phyloP scores from a whole-genome alignment of 1,140 invertebrate species.

The Monomorium pharaonis region DNA sequence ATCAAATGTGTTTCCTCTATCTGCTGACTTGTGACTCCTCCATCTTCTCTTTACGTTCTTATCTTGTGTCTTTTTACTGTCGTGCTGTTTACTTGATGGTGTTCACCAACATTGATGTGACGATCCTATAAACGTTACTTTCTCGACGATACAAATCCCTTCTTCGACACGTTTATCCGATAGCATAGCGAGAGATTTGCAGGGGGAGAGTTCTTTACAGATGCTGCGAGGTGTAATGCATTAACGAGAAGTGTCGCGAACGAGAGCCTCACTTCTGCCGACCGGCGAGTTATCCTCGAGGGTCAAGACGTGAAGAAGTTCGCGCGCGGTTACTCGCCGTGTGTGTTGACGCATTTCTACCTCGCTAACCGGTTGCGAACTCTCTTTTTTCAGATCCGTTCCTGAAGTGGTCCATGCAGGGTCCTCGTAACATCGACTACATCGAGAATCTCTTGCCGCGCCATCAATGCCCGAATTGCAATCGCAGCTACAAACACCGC shows the following conservation, averaged over 20 bases:
- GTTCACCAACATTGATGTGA: background rate
- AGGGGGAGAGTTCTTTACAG: background rate
- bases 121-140: background rate
- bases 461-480: constrained; percentile 85
- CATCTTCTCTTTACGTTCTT: constrained; percentile 14
- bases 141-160: background rate
- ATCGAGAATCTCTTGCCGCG: constrained; percentile 34
- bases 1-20: background rate
- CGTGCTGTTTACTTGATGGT: background rate
- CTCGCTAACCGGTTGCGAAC: constrained; percentile 39
- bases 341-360: background rate
- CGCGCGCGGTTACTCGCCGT: background rate
- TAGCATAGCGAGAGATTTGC: constrained; percentile 4
- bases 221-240: background rate
- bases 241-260: background rate
- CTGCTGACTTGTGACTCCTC: background rate
- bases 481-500: constrained; percentile 86
- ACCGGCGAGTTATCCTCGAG: constrained; percentile 4
- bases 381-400: constrained; percentile 60
- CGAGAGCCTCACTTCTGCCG: background rate
- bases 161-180: background rate
- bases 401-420: background rate
- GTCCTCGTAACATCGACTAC: background rate
- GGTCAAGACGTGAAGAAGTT: constrained; percentile 5
- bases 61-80: background rate